These are phyloP conservation scores for Palythoa grandiflora DNA, from an alignment of 92 coral and sea anemone species.

Conservation along the genomic window DNA sequence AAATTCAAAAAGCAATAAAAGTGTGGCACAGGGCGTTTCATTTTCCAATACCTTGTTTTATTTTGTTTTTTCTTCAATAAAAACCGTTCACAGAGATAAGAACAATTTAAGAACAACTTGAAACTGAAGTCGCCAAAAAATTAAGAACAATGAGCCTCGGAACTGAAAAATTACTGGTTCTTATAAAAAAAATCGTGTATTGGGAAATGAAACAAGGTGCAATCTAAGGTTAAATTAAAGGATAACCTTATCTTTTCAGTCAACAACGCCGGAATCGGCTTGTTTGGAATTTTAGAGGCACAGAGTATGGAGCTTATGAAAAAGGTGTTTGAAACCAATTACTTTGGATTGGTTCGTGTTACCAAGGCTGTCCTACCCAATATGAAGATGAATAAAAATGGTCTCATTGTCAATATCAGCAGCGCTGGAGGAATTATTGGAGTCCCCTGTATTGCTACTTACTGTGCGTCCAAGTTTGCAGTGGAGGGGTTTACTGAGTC, in stretches of 20 bases:
- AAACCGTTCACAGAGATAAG: no score
- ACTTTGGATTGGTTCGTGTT: conserved; percentile 83
- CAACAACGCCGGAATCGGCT: conserved; percentile 90
- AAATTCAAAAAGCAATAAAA: no score
- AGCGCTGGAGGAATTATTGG: conserved; percentile 77
- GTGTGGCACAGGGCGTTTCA: no score
- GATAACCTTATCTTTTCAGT: conserved; percentile 49
- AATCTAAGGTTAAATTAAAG: no score
- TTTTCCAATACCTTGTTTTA: no score
- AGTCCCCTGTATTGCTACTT: conserved; percentile 70
- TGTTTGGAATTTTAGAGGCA: conserved; percentile 73
- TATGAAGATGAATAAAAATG: conserved; percentile 83
- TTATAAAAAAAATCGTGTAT: no score
- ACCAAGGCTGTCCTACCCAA: conserved; percentile 81
- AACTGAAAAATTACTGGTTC: no score
- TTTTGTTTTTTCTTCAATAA: no score
- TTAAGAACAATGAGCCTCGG: no score
- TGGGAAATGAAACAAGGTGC: no score
- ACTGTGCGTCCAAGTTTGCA: conserved; percentile 89
- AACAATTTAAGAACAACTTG: no score
- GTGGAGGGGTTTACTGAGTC: conserved; percentile 87
- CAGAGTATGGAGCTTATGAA: conserved; percentile 65
- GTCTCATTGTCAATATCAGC: conserved; percentile 82
- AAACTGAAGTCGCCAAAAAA: no score
- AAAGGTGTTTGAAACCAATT: conserved; percentile 78